Evolutionary conservation across 2,888 invertebrate species (phyloP).

Genomic region (Andrena fulva): DNA sequence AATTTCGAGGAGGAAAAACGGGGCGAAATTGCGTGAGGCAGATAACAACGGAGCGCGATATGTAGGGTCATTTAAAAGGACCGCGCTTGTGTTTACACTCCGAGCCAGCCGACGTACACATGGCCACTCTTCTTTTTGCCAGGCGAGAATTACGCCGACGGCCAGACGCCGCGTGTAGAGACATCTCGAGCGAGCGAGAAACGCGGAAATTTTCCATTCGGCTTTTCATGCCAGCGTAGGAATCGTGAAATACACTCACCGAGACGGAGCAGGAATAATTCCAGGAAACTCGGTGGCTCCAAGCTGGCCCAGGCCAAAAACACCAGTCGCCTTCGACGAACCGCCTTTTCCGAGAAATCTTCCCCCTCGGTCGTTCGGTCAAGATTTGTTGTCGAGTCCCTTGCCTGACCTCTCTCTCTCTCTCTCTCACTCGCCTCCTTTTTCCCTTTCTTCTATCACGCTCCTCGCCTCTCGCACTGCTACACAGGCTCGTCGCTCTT

Average conservation of each 20-base stretch:
- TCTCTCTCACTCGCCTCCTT: slow-evolving; percentile 5
- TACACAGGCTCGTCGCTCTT: background rate
- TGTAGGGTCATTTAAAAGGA: slow-evolving; percentile 50
- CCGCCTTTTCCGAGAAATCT: slow-evolving; percentile 43
- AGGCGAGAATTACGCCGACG: slow-evolving; percentile 43
- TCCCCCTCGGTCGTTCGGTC: slow-evolving; percentile 20
- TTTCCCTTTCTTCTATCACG: slow-evolving; percentile 6
- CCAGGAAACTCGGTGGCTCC: slow-evolving; percentile 5
- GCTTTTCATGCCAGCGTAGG: background rate
- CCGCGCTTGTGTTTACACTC: slow-evolving; percentile 59
- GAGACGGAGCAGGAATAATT: slow-evolving; percentile 13
- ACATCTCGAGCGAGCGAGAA: slow-evolving; percentile 23
- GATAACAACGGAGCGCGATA: slow-evolving; percentile 38
- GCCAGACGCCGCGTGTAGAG: slow-evolving; percentile 18
- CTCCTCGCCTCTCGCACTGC: background rate
- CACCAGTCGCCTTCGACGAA: slow-evolving; percentile 25
- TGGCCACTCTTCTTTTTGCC: slow-evolving; percentile 42
- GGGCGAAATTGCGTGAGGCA: slow-evolving; percentile 32
- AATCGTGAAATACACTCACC: slow-evolving; percentile 29
- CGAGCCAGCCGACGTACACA: slow-evolving; percentile 40
- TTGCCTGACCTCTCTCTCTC: slow-evolving; percentile 13
- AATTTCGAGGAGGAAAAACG: slow-evolving; percentile 16
- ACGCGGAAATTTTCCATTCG: slow-evolving; percentile 20
- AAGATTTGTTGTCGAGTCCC: slow-evolving; percentile 44
- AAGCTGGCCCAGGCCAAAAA: slow-evolving; percentile 27